Conservation (phyloP, 1,140 invertebrate species). For the Leptinotarsa texana region DNA sequence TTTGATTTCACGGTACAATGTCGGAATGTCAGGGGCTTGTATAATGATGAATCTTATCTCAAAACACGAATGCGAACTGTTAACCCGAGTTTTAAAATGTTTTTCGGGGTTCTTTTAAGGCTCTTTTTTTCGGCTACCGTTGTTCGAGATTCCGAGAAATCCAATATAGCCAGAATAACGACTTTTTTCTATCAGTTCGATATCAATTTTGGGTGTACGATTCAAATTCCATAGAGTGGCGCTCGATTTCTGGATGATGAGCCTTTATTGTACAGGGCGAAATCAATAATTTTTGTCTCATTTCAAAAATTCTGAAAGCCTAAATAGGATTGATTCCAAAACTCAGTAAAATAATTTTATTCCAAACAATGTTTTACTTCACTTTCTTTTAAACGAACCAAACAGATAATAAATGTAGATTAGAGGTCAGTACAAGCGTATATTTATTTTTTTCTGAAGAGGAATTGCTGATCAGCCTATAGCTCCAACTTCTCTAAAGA, state of each 20-base stretch:
- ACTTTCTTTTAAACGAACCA: no score
- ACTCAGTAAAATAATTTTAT: no score
- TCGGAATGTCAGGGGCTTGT: constrained; percentile 7
- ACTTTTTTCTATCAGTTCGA: neutral
- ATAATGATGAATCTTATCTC: constrained; percentile 8
- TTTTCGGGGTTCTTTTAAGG: neutral
- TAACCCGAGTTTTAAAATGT: neutral
- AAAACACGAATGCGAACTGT: constrained; percentile 7
- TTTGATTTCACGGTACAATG: constrained; percentile 6
- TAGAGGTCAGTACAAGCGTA: no score
- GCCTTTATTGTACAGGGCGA: neutral
- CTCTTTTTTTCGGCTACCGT: neutral
- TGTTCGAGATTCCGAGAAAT: neutral
- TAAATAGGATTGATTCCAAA: no score
- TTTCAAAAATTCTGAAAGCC: no score
- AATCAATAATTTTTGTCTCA: neutral
- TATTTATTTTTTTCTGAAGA: no score
- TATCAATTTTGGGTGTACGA: constrained; percentile 1
- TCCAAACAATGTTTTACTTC: no score
- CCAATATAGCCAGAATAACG: constrained; percentile 3
- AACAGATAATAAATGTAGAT: no score
- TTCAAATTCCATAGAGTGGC: neutral
- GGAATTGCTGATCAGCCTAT: no score
- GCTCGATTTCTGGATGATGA: neutral
- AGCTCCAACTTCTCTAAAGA: no score